A percentile compares a stretch with the other conserved stretches of the same genome.
These are phyloP conservation scores for Pipra filicauda DNA, from an alignment of 2,113 vertebrate genomes.

Conservation along the genomic window DNA sequence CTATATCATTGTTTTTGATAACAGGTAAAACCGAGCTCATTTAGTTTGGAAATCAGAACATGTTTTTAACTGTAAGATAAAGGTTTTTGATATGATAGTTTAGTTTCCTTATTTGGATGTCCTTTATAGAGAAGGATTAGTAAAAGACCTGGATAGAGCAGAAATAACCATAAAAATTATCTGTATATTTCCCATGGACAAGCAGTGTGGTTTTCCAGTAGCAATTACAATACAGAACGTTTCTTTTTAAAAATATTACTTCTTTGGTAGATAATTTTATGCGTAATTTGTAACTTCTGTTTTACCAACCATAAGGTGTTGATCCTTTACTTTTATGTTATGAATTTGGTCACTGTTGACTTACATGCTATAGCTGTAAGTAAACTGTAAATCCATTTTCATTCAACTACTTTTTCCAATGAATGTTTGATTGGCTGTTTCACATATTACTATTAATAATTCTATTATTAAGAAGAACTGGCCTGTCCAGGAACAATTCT, in stretches of 20 bases:
- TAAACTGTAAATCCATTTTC: conserved; percentile 48
- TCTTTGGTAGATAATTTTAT: background rate
- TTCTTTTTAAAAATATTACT: background rate
- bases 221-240: background rate
- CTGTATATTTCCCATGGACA: background rate
- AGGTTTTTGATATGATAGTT: background rate
- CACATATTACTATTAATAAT: background rate
- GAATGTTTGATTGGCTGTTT: background rate
- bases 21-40: background rate
- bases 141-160: background rate
- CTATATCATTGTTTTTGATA: background rate
- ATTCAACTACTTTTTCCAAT: background rate
- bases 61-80: background rate
- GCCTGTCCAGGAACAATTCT: background rate
- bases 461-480: background rate
- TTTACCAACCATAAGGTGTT: background rate
- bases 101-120: background rate
- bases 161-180: background rate
- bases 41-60: background rate
- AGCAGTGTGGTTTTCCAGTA: background rate
- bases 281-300: background rate
- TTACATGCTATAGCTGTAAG: conserved; percentile 37
- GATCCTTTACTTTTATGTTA: background rate
- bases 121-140: background rate
- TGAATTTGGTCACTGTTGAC: background rate